A percentile compares a stretch with the other conserved stretches of the same genome.
phyloP scores from a whole-genome alignment of 2,888 invertebrate species.

The Rhorus exstirpatorius region DNA sequence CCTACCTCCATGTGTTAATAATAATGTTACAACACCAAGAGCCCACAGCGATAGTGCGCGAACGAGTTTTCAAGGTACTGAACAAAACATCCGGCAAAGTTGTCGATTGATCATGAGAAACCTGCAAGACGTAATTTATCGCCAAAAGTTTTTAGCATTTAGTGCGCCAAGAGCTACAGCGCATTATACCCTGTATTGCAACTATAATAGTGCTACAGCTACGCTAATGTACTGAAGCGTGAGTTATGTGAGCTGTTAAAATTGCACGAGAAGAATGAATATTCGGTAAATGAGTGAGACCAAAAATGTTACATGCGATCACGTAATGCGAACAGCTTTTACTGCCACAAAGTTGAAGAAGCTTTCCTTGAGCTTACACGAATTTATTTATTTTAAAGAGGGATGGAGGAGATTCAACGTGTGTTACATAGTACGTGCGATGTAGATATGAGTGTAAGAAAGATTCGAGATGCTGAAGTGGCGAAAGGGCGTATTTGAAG shows the following conservation, averaged over 20 bases:
- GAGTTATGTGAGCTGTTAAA: slow-evolving; percentile 40
- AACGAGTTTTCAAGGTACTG: slow-evolving; percentile 20
- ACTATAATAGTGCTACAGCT: slow-evolving; percentile 3
- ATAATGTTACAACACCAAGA: not conserved
- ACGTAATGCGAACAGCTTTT: slow-evolving; percentile 10
- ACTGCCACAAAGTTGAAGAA: not conserved
- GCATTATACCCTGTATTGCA: not conserved
- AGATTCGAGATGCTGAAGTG: not conserved
- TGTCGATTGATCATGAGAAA: slow-evolving; percentile 60
- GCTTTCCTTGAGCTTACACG: not conserved
- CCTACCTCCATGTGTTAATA: slow-evolving; percentile 19
- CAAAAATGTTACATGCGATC: slow-evolving; percentile 9
- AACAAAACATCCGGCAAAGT: slow-evolving; percentile 49
- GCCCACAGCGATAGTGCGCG: not conserved
- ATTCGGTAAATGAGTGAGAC: not conserved
- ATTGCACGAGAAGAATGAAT: not conserved
- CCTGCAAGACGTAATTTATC: slow-evolving; percentile 48
- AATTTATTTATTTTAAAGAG: not conserved
- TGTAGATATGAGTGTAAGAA: not conserved
- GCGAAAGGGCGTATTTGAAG: not conserved
- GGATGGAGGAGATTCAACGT: not conserved
- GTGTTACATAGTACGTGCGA: not conserved
- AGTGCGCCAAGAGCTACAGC: slow-evolving; percentile 12
- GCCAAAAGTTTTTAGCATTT: slow-evolving; percentile 42
- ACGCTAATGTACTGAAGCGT: slow-evolving; percentile 16